Evolutionary conservation across 2,113 vertebrate species (phyloP).

Genomic region (Gobiocypris rarus): DNA sequence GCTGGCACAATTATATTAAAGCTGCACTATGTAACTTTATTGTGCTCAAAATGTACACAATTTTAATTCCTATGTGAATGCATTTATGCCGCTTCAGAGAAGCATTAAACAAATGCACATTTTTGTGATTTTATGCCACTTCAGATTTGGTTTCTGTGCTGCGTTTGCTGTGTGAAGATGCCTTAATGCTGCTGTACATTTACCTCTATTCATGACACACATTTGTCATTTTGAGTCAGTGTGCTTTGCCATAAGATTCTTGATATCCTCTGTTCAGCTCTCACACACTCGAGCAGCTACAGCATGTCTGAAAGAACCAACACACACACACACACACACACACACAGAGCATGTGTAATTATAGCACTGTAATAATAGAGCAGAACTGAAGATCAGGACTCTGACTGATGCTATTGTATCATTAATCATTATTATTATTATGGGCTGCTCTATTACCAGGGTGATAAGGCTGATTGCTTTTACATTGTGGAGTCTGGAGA

Average conservation of each 20-base stretch:
- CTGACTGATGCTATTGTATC: conserved; percentile 28
- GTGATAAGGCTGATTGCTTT: conserved; percentile 94
- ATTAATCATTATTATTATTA: conserved; percentile 21
- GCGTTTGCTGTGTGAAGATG: too few relatives aligned
- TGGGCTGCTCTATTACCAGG: conserved; percentile 73
- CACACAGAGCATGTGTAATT: background rate
- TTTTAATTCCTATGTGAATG: too few relatives aligned
- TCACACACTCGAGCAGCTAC: too few relatives aligned
- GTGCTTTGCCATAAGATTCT: background rate
- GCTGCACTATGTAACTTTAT: too few relatives aligned
- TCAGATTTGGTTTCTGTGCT: too few relatives aligned
- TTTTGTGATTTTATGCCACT: too few relatives aligned
- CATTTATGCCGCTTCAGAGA: too few relatives aligned
- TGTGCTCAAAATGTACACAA: too few relatives aligned
- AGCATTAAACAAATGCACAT: too few relatives aligned
- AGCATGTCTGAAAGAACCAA: background rate
- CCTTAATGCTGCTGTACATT: background rate
- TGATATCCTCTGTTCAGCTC: background rate
- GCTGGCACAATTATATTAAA: too few relatives aligned
- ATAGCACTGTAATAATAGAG: conserved; percentile 27
- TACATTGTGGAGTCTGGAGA: conserved; percentile 94
- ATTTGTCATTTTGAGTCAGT: background rate
- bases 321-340: background rate
- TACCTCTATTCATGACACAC: background rate
- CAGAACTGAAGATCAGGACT: background rate